Base-by-base conservation (phyloP, 2,113 vertebrate species). In the Sisor rabdophorus region DNA sequence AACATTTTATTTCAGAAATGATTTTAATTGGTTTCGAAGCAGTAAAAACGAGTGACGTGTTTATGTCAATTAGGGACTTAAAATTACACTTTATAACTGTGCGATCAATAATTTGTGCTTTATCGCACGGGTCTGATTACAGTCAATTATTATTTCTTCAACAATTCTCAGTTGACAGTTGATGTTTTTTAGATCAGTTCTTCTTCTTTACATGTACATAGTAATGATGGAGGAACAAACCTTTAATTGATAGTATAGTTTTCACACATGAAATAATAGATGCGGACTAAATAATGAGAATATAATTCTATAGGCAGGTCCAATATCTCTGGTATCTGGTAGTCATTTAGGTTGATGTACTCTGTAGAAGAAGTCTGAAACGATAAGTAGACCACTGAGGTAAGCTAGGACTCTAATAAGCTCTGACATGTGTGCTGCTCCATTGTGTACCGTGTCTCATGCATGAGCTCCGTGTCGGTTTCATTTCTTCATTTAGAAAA, bases 381-480 rank as follows among this genome's bases (percentile, higher is more conserved):
- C 12, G 16, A 19, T 63, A 11, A 63, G 28, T 10, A 28, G 17
- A 4, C n/a, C 30, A 65, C 48, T 44, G 53, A 48, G 24, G 11
- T 10, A 40, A 30, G 16, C n/a, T 15, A 61, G 52, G 60, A 65
- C 50, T 53, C 54, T 26, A 40, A 4, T 65, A 24, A 40, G 36
- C 40, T 15, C 59, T 76, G 40, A 52, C 16, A 40, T 65, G 68
- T 58, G 74, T 73, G 60, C 74, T 80, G 60, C 69, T 74, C 53
- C 74, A 74, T 72, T 67, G 69, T 76, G 74, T 56, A 12, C 24
- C n/a, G 71, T 16, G 17, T 16, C 52, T 16, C 32, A 36, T 20
- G 32, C 10, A 15, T 15, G 24, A n/a, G 32, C 6, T 6, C 32
- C 2, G 2, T 15, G 20, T 9, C 3, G 32, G 32, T 55, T 54